Base-by-base conservation (phyloP, 1,140 invertebrate species). In the Scylla paramamosain region DNA sequence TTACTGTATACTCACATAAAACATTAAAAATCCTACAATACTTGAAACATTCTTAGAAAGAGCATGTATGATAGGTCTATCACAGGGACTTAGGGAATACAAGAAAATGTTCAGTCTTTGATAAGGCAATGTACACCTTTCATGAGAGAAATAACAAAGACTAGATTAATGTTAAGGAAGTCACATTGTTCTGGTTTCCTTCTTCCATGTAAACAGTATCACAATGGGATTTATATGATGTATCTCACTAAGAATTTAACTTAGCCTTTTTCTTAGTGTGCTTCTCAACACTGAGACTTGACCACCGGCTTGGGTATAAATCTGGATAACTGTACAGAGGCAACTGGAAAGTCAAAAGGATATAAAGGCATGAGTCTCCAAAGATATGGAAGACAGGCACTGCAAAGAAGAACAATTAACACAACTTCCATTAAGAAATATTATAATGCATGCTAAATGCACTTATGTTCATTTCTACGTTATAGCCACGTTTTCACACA, bases 41-140 rank as follows among this genome's bases (percentile, higher is more conserved):
- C 91, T 92, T 95, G 83, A 92, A 95, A 95, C 90, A 95, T 95
- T 95, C 94, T 95, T 95, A 95, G 91, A 95, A 92, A 95, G 91
- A 92, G 91, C 83, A 59, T 92, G 94, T 93, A 95, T 95, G 91
- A 93, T 92, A 95, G 93, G 94, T 95, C 94, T 95, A 95, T 95
- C 94, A 95, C 94, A 95, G 94, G 94, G 94, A 95, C 94, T 95
- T 95, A 95, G 92, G 94, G 94, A 95, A 95, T 95, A 95, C 91
- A 93, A 95, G 91, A 92, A 95, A 95, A 95, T 92, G 91, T 93
- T 86, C 94, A 95, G 93, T 94, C 93, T 92, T 92, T 95, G 91
- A 95, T 95, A 95, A 95, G 94, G 94, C 94, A 95, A 94, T 92
- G 88, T 67, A 95, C 91, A 95, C 94, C 94, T 95, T 92, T 93